Percentiles rank a stretch among this genome's conserved stretches.
Conservation (phyloP, 2,888 invertebrate species). For the Campoletis raptor region DNA sequence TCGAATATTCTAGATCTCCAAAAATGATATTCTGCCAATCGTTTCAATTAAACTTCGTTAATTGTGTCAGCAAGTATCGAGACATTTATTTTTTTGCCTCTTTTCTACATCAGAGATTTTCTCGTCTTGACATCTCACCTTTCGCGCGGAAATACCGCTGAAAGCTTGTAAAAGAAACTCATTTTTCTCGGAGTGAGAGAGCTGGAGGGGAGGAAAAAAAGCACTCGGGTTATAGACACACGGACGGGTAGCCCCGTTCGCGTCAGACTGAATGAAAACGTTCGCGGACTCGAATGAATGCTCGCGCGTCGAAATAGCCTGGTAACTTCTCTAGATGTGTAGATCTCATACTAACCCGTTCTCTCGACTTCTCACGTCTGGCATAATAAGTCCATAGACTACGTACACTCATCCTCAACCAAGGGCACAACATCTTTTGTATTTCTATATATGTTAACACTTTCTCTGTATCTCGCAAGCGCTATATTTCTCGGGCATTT, state of each 20-base stretch:
- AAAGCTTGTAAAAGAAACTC: neutral
- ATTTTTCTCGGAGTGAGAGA: constrained; percentile 40
- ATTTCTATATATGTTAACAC: constrained; percentile 28
- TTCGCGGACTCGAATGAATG: constrained; percentile 70
- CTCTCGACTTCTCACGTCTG: constrained; percentile 70
- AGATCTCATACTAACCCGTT: constrained; percentile 54
- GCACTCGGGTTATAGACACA: constrained; percentile 60
- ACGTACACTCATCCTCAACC: constrained; percentile 58
- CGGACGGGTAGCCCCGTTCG: constrained; percentile 69
- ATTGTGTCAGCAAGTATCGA: neutral
- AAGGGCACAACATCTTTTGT: constrained; percentile 29
- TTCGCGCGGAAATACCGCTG: constrained; percentile 45
- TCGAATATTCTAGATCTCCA: no score
- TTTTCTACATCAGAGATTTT: neutral
- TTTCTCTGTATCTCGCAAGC: constrained; percentile 45
- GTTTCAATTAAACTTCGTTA: no score
- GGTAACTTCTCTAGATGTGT: constrained; percentile 64
- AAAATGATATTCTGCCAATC: no score
- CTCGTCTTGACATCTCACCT: constrained; percentile 46
- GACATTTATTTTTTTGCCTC: neutral
- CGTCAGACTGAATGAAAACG: constrained; percentile 69
- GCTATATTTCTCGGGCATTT: constrained; percentile 75
- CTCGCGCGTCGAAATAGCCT: constrained; percentile 68
- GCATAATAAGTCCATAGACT: constrained; percentile 68
- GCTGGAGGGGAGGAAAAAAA: constrained; percentile 21